Conservation (phyloP, 2,797 vertebrate genomes). For the Eupleurogrammus muticus region DNA sequence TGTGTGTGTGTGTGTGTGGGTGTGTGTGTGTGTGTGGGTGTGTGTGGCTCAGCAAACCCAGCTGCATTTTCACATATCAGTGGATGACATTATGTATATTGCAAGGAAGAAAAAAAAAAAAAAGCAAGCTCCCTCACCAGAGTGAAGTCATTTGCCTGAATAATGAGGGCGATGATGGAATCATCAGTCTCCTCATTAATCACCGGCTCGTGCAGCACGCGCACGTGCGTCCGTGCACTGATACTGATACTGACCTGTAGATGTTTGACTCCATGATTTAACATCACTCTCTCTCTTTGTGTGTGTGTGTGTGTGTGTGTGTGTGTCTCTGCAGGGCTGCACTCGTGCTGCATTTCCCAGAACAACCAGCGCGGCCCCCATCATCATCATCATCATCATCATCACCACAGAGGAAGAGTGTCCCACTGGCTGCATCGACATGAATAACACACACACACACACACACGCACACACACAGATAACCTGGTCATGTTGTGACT, state of each 20-base stretch:
- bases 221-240: conserved; percentile 16
- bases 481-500: conserved; percentile 63
- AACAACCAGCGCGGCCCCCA: conserved; percentile 59
- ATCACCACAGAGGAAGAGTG: conserved; percentile 56
- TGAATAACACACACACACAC: conserved; percentile 50
- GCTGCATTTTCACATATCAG: conserved; percentile 45
- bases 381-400: conserved; percentile 50
- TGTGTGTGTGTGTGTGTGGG: no score
- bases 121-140: conserved; percentile 21
- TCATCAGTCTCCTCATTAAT: conserved; percentile 25
- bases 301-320: conserved; percentile 28
- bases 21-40: no score
- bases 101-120: no score
- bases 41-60: conserved; percentile 5
- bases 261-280: conserved; percentile 50
- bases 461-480: no score
- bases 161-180: conserved; percentile 20
- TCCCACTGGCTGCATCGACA: conserved; percentile 58
- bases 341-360: conserved; percentile 69
- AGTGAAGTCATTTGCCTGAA: conserved; percentile 29
- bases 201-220: background rate
- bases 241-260: conserved; percentile 60
- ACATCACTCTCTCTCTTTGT: conserved; percentile 24
- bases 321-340: conserved; percentile 70
- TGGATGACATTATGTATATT: conserved; percentile 49